phyloP scores from a whole-genome alignment of 2,888 invertebrate species.

The Harmothoe impar region DNA sequence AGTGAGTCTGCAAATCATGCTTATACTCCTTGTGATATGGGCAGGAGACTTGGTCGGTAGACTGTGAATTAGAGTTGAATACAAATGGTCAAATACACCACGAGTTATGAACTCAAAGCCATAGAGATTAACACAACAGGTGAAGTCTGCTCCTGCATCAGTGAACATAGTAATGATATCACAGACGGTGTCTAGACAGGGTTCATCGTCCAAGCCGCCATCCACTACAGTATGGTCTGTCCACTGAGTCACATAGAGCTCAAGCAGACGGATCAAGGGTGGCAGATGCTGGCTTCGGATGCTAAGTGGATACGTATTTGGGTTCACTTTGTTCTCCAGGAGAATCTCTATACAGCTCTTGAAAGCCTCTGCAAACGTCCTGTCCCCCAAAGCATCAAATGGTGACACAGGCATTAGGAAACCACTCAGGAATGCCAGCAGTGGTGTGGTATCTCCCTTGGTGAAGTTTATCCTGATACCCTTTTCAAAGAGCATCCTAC shows the following conservation, averaged over 20 bases:
- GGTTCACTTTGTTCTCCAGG: not conserved
- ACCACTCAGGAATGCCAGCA: not conserved
- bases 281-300: not conserved
- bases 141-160: not conserved
- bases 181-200: not conserved
- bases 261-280: not conserved
- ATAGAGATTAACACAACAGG: not conserved
- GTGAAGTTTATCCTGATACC: not conserved
- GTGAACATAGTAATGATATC: not conserved
- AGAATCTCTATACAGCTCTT: not conserved
- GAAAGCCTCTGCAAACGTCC: not conserved
- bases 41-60: not conserved
- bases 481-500: not conserved
- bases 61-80: not conserved
- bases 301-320: constrained; percentile 5
- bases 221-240: not conserved
- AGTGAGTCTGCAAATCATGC: not conserved
- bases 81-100: not conserved
- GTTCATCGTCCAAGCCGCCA: not conserved
- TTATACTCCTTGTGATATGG: not conserved
- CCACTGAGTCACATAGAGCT: constrained; percentile 5
- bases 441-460: not conserved
- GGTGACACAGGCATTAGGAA: constrained; percentile 12
- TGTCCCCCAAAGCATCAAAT: not conserved
- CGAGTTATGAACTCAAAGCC: not conserved